These are phyloP conservation scores for Campaea margaritaria DNA, from an alignment of 2,888 invertebrate genomes.

Conservation along the genomic window DNA sequence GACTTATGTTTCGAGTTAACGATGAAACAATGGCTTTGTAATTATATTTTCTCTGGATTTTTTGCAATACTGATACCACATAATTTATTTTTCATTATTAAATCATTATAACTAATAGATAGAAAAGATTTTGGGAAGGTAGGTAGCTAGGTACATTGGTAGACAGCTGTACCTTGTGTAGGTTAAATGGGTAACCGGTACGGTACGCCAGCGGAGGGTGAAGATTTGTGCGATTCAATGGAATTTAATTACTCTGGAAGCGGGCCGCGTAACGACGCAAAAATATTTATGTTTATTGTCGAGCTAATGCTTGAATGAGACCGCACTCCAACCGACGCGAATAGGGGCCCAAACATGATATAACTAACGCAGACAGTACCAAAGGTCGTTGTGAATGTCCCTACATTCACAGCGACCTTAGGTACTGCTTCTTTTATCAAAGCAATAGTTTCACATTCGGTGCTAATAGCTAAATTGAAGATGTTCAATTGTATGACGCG, in stretches of 20 bases:
- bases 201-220: conserved; percentile 59
- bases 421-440: background rate
- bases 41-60: background rate
- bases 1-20: conserved; percentile 23
- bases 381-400: conserved; percentile 4
- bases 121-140: background rate
- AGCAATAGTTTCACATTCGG: no score
- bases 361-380: conserved; percentile 23
- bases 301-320: conserved; percentile 74
- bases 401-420: background rate
- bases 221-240: conserved; percentile 82
- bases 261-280: conserved; percentile 77
- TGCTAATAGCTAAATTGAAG: no score
- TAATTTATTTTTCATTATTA: no score
- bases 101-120: background rate
- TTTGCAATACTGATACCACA: no score
- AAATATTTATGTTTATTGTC: conserved; percentile 85
- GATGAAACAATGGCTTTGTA: conserved; percentile 3
- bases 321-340: conserved; percentile 59
- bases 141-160: conserved; percentile 8
- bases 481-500: no score
- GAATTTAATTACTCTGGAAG: conserved; percentile 82
- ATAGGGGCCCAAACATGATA: conserved; percentile 44
- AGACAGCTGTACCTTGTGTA: conserved; percentile 42
- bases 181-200: conserved; percentile 52